phyloP scores from a whole-genome alignment of 2,113 vertebrate genomes.

The Nestor notabilis region DNA sequence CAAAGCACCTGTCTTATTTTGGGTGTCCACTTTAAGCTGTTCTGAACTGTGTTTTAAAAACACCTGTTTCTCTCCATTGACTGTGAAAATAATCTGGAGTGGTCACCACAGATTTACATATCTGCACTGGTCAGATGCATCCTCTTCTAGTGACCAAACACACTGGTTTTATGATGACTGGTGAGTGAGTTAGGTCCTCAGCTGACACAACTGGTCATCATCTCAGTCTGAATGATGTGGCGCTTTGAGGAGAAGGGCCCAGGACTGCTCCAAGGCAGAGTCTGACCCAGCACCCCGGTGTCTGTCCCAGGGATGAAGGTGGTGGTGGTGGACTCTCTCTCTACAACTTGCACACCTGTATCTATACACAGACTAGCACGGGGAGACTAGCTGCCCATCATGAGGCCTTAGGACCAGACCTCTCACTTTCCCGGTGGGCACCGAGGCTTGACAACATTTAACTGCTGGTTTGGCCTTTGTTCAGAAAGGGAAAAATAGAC shows the following conservation, averaged over 20 bases:
- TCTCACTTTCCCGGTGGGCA: background rate
- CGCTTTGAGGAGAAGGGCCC: background rate
- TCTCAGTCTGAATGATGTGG: background rate
- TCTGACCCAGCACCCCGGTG: background rate
- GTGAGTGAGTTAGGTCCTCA: background rate
- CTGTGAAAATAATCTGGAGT: background rate
- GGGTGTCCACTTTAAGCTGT: background rate
- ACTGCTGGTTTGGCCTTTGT: background rate
- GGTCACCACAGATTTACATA: background rate
- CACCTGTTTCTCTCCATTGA: background rate
- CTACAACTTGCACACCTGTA: background rate
- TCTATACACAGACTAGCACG: background rate
- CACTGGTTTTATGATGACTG: background rate
- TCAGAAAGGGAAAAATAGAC: background rate
- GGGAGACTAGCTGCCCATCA: background rate
- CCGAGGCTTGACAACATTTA: background rate
- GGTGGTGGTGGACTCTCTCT: background rate
- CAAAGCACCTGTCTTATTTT: background rate
- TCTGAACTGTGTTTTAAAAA: background rate
- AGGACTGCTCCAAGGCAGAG: background rate
- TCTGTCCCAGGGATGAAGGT: background rate
- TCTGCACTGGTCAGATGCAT: background rate
- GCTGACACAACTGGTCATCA: accelerated
- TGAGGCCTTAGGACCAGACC: background rate
- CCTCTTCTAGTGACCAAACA: background rate